Conservation (phyloP, 2,113 vertebrate species). For the Sus scrofa region T2T-Sscrofa CM000824.6:74576001-74576500, state of each 20-base stretch:
- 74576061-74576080: conserved; percentile 70
- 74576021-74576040: conserved; percentile 41
- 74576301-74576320: background rate
- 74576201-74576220: background rate
- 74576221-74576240: background rate
- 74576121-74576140: conserved; percentile 39
- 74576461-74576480: background rate
- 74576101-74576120: conserved; percentile 31
- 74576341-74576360: background rate
- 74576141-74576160: background rate
- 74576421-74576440: background rate
- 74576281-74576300: background rate
- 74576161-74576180: background rate
- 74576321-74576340: background rate
- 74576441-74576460: background rate
- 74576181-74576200: background rate
- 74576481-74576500: background rate
- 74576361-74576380: background rate
- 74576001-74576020: conserved; percentile 21
- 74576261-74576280: background rate
- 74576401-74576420: background rate
- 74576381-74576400: background rate
- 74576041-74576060: conserved; percentile 66
- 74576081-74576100: conserved; percentile 73
- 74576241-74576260: background rate